Conservation (phyloP, 2,113 vertebrate genomes). For the Dasyurus viverrinus region DNA sequence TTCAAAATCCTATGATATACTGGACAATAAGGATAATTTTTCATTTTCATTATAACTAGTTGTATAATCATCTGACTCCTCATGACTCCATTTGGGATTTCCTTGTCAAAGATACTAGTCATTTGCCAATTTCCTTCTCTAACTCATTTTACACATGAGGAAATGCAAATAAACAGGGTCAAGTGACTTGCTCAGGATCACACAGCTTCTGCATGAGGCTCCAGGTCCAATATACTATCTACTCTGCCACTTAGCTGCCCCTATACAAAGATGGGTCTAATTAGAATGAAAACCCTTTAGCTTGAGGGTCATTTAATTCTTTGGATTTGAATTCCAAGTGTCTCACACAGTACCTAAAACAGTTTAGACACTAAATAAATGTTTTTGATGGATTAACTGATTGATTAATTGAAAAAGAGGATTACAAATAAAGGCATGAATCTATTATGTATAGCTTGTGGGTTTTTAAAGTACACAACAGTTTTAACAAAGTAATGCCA, state of each 20-base stretch:
- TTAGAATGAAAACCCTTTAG: neutral
- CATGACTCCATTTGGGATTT: neutral
- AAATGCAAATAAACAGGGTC: neutral
- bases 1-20: neutral
- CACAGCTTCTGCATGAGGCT: neutral
- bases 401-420: neutral
- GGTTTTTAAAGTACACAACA: neutral
- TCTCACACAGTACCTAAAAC: neutral
- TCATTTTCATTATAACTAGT: neutral
- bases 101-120: neutral
- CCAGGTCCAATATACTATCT: neutral
- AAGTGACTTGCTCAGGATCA: neutral
- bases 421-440: neutral
- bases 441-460: neutral
- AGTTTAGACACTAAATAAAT: conserved; percentile 14
- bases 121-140: neutral
- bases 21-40: neutral
- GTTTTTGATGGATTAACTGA: neutral
- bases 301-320: neutral
- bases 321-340: neutral
- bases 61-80: neutral
- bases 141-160: neutral
- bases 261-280: neutral
- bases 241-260: neutral
- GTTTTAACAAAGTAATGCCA: neutral